Percentiles rank a stretch among this genome's conserved stretches.
phyloP scores from a whole-genome alignment of 2,113 vertebrate species.

The Indri indri region DNA sequence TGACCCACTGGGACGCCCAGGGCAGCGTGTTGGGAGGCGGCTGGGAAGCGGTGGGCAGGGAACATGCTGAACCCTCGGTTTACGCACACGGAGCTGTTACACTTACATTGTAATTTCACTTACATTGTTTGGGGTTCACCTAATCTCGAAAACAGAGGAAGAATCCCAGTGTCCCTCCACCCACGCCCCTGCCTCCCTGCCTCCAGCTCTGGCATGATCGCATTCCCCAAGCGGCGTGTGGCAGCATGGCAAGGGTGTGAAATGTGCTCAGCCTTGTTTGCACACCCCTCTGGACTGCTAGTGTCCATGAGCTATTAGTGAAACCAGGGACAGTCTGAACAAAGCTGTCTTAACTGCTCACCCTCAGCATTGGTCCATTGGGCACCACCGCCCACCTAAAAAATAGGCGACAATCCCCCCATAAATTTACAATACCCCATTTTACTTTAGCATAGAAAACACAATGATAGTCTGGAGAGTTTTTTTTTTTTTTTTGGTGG shows the following conservation, averaged over 20 bases:
- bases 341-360: conserved; percentile 62
- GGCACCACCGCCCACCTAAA: conserved; percentile 46
- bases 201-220: not conserved
- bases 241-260: conserved; percentile 40
- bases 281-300: conserved; percentile 6
- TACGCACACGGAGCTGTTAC: not conserved
- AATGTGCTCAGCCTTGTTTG: conserved; percentile 24
- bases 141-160: not conserved
- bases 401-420: not conserved
- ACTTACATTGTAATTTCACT: not conserved
- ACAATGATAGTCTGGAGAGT: conserved; percentile 88
- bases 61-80: not conserved
- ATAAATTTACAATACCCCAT: conserved; percentile 51
- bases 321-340: conserved; percentile 55
- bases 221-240: not conserved
- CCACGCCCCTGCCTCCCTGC: not conserved
- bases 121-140: conserved; percentile 46
- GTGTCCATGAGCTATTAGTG: conserved; percentile 54
- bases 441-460: conserved; percentile 88
- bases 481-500: not conserved
- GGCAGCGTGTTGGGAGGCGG: not conserved
- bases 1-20: not conserved
- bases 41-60: not conserved
- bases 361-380: conserved; percentile 40
- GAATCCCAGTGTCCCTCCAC: not conserved